phyloP scores from a whole-genome alignment of 2,888 invertebrate species.

The Acleris emargana region DNA sequence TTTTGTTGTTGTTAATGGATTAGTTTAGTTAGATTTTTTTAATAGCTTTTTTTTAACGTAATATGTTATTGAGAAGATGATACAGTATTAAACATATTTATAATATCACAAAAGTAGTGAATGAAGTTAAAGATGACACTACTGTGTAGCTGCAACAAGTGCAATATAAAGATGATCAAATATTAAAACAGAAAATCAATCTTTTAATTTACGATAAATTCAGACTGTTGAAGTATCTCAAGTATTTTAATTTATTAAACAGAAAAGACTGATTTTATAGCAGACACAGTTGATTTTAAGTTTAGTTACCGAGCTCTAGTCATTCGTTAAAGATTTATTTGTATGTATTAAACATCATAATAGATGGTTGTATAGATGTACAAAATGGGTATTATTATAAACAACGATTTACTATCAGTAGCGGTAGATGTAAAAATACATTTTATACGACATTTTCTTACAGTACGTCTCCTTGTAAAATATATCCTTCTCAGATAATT shows the following conservation, averaged over 20 bases:
- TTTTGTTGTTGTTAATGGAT: no score
- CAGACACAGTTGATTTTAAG: constrained; percentile 15
- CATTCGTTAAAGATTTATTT: constrained; percentile 23
- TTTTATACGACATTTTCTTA: constrained; percentile 61
- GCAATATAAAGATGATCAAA: no score
- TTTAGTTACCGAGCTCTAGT: constrained; percentile 24
- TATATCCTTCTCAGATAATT: constrained; percentile 18
- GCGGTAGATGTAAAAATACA: constrained; percentile 38
- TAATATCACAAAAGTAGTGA: no score
- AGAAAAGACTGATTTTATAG: constrained; percentile 34
- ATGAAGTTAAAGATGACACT: no score
- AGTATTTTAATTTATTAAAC: constrained; percentile 11
- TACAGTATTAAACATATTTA: no score
- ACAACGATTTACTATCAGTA: constrained; percentile 36
- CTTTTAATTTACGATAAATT: no score
- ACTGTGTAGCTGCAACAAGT: no score
- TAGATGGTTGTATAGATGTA: constrained; percentile 38
- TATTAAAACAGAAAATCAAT: no score
- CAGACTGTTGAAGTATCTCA: no score
- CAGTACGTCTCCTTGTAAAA: constrained; percentile 46
- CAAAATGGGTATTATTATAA: constrained; percentile 35
- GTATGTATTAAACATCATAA: constrained; percentile 22
- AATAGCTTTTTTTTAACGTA: not conserved
- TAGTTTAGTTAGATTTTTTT: not conserved
- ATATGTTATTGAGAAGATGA: not conserved